phyloP scores from a whole-genome alignment of 2,888 invertebrate species.

The Drosophila buzzatii region DNA sequence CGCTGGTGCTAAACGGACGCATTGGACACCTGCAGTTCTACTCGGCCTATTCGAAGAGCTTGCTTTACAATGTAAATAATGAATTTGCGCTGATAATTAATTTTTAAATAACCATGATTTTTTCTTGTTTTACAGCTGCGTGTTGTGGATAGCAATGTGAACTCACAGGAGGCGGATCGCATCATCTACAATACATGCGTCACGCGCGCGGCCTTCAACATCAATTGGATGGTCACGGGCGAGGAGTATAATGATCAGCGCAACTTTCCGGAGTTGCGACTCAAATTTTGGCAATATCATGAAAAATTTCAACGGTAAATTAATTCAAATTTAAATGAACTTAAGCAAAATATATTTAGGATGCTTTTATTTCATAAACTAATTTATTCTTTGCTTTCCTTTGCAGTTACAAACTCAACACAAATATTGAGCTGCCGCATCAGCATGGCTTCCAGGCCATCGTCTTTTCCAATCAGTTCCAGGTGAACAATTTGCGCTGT shows the following conservation, averaged over 20 bases:
- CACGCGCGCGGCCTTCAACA: constrained; percentile 88
- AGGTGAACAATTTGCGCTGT: constrained; percentile 86
- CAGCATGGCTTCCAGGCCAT: constrained; percentile 87
- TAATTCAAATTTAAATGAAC: background rate
- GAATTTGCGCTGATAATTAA: too few relatives aligned
- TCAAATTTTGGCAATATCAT: constrained; percentile 92
- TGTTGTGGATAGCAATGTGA: constrained; percentile 89
- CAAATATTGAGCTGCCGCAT: constrained; percentile 91
- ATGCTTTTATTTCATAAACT: too few relatives aligned
- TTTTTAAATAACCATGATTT: background rate
- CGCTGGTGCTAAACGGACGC: constrained; percentile 90
- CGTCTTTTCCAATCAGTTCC: constrained; percentile 87
- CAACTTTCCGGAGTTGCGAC: constrained; percentile 87
- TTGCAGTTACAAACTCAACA: constrained; percentile 89
- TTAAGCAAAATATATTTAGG: background rate
- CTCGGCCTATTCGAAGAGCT: constrained; percentile 87
- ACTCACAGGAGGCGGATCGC: constrained; percentile 88
- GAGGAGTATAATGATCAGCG: constrained; percentile 88
- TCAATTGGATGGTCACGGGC: constrained; percentile 91
- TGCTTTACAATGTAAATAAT: constrained; percentile 90
- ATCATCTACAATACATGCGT: constrained; percentile 89
- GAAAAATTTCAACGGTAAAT: constrained; percentile 87
- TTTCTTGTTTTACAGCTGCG: constrained; percentile 87
- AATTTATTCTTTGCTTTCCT: background rate
- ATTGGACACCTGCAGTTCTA: constrained; percentile 92